Evolutionary conservation across 2,888 invertebrate species (phyloP), one percentile per base, ranked within the genome.

Genomic region (Nineta flava): DNA sequence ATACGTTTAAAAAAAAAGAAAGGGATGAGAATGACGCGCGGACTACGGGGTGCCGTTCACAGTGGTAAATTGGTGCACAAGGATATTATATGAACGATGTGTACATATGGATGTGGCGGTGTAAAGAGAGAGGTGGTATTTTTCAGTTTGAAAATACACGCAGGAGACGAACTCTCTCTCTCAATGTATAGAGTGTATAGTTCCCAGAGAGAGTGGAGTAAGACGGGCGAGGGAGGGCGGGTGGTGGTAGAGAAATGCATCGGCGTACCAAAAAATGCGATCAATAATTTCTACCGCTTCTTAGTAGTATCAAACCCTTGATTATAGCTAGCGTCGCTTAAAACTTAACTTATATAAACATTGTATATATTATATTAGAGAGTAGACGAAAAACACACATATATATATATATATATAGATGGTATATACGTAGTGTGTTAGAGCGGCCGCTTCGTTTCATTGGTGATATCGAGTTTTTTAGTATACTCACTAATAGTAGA

Each of bases 181-280:
- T 26, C 7, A 7, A 26, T 26, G 26, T 26, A n/a, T n/a, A n/a
- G n/a, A 32, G 19, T 43, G 46, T 32, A 34, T 10, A 15, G n/a
- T n/a, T n/a, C n/a, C n/a, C n/a, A n/a, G n/a, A n/a, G n/a, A n/a
- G n/a, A n/a, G 46, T 32, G 46, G 46, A 13, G 17, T 21, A 34
- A 13, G 40, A 34, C 26, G 42, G 48, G n/a, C n/a, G n/a, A n/a
- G n/a, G n/a, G n/a, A n/a, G n/a, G n/a, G n/a, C n/a, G n/a, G n/a
- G n/a, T n/a, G n/a, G 26, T 26, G 45, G 49, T 9, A n/a, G 51
- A 55, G 50, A 58, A 55, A 56, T 53, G 55, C 55, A 63, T 62
- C 64, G 64, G 62, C 65, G 68, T 65, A 68, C 67, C 66, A 67
- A 68, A 68, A 68, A 68, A 66, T 67, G 65, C 68, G 68, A 68